Conservation (phyloP, 2,888 invertebrate genomes). For the Acanthococcus lagerstroemiae region DNA sequence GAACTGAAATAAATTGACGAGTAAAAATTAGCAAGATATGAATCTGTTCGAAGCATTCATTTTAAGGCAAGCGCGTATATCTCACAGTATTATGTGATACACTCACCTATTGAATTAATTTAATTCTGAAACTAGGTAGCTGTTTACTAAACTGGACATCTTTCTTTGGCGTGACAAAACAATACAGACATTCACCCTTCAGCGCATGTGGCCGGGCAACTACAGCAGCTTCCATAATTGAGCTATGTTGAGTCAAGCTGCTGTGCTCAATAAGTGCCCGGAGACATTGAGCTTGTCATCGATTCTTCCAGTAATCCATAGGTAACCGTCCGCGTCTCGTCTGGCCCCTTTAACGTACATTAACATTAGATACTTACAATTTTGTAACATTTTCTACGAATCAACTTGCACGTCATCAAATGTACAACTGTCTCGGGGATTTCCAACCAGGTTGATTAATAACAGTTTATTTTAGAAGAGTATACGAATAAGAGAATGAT, state of each 20-base stretch:
- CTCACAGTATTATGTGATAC: too few relatives aligned
- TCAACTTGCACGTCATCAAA: not conserved
- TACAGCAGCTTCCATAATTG: conserved; percentile 89
- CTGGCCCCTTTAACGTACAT: conserved; percentile 62
- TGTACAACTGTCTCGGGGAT: not conserved
- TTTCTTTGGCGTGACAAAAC: conserved; percentile 86
- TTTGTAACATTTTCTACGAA: too few relatives aligned
- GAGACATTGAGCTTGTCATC: conserved; percentile 99
- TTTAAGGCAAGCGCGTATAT: too few relatives aligned
- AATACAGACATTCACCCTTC: conserved; percentile 95
- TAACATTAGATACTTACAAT: not conserved
- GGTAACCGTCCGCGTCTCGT: conserved; percentile 85
- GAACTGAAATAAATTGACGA: conserved; percentile 50
- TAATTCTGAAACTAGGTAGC: too few relatives aligned
- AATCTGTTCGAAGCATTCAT: too few relatives aligned
- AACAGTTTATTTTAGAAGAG: not conserved
- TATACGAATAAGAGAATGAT: too few relatives aligned
- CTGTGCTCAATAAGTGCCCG: conserved; percentile 94
- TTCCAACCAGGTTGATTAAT: not conserved
- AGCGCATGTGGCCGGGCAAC: conserved; percentile 88
- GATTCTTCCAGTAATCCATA: conserved; percentile 93
- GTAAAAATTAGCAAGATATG: not conserved
- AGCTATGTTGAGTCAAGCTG: conserved; percentile 65
- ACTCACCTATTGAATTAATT: too few relatives aligned
- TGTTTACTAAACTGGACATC: conserved; percentile 58